Evolutionary conservation across 2,888 invertebrate genomes (phyloP).

Genomic region (Drosophila mimica): DNA sequence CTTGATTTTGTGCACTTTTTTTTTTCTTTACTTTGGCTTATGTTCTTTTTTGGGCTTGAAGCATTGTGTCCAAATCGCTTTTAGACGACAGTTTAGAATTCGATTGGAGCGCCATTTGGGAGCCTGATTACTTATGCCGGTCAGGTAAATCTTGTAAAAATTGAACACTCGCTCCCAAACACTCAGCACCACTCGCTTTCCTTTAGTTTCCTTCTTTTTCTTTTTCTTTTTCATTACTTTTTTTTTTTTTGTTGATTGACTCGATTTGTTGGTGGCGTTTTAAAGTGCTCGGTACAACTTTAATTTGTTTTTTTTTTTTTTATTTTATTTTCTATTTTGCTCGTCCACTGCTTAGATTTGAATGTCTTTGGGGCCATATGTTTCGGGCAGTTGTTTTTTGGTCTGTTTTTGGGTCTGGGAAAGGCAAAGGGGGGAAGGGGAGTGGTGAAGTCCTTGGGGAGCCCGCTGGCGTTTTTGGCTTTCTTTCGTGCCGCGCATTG

Average conservation of each 20-base stretch:
- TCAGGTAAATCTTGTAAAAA: constrained; percentile 77
- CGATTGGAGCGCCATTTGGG: constrained; percentile 62
- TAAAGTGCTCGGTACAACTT: constrained; percentile 65
- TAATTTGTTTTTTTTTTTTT: constrained; percentile 62
- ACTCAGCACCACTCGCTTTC: constrained; percentile 24
- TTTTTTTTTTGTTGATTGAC: constrained; percentile 40
- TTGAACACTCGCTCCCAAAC: constrained; percentile 24
- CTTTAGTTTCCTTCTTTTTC: constrained; percentile 7
- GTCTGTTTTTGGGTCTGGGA: constrained; percentile 29
- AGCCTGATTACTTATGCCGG: constrained; percentile 74
- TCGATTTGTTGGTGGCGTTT: constrained; percentile 66
- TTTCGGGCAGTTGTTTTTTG: constrained; percentile 24
- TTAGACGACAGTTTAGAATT: constrained; percentile 75
- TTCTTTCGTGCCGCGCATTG: constrained; percentile 61
- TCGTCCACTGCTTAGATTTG: constrained; percentile 28
- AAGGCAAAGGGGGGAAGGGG: neutral
- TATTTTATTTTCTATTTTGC: constrained; percentile 7
- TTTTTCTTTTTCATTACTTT: neutral
- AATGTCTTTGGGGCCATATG: constrained; percentile 48
- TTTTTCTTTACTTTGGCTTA: neutral
- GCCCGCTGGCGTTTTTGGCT: constrained; percentile 45
- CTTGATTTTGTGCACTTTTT: neutral
- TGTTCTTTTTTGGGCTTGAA: constrained; percentile 6
- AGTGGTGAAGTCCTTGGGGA: constrained; percentile 16
- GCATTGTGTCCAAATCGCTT: constrained; percentile 71